These are phyloP conservation scores for Antitype chi DNA, from an alignment of 2,888 invertebrate species.

Conservation along the genomic window DNA sequence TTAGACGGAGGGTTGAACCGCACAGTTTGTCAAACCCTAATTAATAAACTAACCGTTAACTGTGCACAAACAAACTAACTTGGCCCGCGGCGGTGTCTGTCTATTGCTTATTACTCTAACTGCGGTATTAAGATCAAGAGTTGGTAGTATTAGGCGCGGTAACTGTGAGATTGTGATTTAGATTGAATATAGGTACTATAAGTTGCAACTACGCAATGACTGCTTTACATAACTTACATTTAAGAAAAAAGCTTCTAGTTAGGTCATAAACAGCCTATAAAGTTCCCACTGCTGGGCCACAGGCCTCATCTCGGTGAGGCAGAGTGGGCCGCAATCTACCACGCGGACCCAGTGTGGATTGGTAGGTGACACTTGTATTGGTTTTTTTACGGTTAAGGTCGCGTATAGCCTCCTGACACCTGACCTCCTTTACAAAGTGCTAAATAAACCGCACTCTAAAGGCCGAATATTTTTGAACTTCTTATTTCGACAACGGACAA, in stretches of 20 bases:
- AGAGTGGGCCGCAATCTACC: too few species aligned
- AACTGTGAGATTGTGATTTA: conserved; percentile 9
- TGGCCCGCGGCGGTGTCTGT: conserved; percentile 65
- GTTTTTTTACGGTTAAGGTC: too few species aligned
- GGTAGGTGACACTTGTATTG: too few species aligned
- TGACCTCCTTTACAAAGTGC: too few species aligned
- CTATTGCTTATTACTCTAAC: conserved; percentile 56
- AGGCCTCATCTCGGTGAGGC: too few species aligned
- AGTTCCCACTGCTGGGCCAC: too few species aligned
- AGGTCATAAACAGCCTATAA: too few species aligned
- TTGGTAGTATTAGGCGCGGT: conserved; percentile 6
- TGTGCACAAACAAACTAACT: conserved; percentile 69
- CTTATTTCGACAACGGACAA: too few species aligned
- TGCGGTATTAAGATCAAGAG: conserved; percentile 41
- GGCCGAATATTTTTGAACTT: too few species aligned
- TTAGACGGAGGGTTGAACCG: conserved; percentile 67
- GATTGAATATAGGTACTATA: background rate
- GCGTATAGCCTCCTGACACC: too few species aligned
- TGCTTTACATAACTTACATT: background rate
- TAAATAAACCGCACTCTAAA: too few species aligned
- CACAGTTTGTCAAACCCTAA: conserved; percentile 85
- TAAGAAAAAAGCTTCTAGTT: background rate
- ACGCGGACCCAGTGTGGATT: too few species aligned
- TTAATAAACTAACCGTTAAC: conserved; percentile 79
- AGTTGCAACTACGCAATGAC: background rate